A percentile compares a stretch with the other conserved stretches of the same genome.
Conservation (phyloP, 2,797 vertebrate species). For the Coregonus suidteri region DNA sequence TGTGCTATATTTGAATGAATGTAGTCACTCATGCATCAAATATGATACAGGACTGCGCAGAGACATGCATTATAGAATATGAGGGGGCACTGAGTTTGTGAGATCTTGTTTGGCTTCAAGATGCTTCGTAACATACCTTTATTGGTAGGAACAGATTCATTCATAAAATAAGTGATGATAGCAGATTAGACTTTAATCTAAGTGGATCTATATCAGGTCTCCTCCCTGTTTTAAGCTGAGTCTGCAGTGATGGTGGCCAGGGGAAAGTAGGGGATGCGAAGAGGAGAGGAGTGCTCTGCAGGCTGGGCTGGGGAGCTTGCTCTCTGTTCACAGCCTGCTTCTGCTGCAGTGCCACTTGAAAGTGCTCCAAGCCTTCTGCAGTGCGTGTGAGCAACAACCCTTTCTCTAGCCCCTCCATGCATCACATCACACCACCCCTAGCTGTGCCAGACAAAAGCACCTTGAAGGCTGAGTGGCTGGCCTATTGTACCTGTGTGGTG, state of each 20-base stretch:
- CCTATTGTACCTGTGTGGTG: background rate
- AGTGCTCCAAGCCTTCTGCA: slow-evolving; percentile 67
- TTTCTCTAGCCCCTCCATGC: slow-evolving; percentile 10
- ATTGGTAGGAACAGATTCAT: background rate
- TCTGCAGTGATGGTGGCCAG: background rate
- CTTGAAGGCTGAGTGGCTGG: slow-evolving; percentile 12
- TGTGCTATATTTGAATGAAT: background rate
- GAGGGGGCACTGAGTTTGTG: background rate
- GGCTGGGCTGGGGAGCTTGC: background rate
- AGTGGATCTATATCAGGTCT: background rate
- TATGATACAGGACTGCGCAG: background rate
- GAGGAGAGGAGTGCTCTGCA: background rate
- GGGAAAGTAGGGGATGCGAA: background rate
- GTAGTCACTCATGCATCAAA: background rate
- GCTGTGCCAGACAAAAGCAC: slow-evolving; percentile 34
- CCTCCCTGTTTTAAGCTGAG: background rate
- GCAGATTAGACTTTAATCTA: background rate
- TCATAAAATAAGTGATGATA: background rate
- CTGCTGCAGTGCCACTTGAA: slow-evolving; percentile 74
- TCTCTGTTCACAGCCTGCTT: slow-evolving; percentile 34
- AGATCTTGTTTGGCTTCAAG: background rate
- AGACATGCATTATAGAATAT: background rate
- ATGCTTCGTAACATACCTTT: background rate
- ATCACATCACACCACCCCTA: slow-evolving; percentile 18
- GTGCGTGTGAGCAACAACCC: slow-evolving; percentile 50